Conservation (phyloP, 2,113 vertebrate species). For the Paralichthys olivaceus region DNA sequence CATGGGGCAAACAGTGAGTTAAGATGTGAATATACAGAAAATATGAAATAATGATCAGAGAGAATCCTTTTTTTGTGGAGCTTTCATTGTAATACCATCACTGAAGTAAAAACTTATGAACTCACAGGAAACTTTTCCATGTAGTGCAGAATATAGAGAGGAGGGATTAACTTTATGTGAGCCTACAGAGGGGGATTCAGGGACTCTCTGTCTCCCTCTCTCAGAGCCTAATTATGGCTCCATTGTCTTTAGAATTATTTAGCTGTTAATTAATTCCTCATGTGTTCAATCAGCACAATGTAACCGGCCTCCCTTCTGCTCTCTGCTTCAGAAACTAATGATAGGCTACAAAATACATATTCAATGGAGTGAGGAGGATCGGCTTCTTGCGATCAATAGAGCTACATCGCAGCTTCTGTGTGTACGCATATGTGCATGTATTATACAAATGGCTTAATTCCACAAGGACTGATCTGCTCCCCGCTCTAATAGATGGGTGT, state of each 20-base stretch:
- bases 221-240: not conserved
- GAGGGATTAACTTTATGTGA: not conserved
- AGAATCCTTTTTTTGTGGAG: not conserved
- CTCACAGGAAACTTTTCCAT: not conserved
- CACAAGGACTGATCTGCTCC: not conserved
- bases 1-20: not conserved
- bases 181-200: not conserved
- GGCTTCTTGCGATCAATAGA: constrained; percentile 21
- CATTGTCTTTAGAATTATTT: constrained; percentile 4
- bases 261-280: constrained; percentile 2
- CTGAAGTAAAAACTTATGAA: not conserved
- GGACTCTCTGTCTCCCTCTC: not conserved
- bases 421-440: not conserved
- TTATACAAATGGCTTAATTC: constrained; percentile 28
- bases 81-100: not conserved
- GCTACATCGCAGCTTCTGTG: constrained; percentile 2
- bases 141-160: not conserved
- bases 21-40: not conserved
- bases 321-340: not conserved
- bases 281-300: not conserved
- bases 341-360: constrained; percentile 6
- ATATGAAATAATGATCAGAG: not conserved
- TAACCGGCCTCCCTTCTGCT: not conserved
- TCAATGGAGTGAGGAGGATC: constrained; percentile 16
- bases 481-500: not conserved